Conservation (phyloP, 2,113 vertebrate species). For the Bungarus multicinctus region DNA sequence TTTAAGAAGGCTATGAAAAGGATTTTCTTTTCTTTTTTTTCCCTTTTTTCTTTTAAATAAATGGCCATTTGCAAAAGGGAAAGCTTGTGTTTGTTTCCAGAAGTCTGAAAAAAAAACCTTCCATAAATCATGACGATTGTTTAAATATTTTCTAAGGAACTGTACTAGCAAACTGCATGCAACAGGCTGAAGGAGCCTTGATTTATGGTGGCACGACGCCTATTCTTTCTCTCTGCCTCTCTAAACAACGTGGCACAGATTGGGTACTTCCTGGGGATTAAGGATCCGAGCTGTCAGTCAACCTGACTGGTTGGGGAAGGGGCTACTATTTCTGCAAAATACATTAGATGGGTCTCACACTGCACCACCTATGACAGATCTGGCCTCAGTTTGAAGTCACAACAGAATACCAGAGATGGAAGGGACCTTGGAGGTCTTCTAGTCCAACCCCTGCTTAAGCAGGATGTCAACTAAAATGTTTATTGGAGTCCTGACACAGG, state of each 20-base stretch:
- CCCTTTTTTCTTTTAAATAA: neutral
- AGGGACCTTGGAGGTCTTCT: too few relatives aligned
- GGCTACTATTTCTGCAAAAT: neutral
- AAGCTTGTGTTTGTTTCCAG: neutral
- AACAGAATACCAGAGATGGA: too few relatives aligned
- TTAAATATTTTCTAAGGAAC: neutral
- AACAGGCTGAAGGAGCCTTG: neutral
- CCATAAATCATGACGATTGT: neutral
- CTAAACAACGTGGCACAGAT: neutral
- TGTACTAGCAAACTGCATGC: neutral
- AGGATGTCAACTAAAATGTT: too few relatives aligned
- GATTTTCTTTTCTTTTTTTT: neutral
- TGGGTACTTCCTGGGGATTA: neutral
- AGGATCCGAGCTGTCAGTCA: neutral
- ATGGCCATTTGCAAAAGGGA: neutral
- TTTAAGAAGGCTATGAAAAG: neutral
- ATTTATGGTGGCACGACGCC: neutral
- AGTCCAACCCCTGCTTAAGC: too few relatives aligned
- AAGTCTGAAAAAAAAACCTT: neutral
- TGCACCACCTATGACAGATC: too few relatives aligned
- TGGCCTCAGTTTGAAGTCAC: too few relatives aligned
- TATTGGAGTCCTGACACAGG: too few relatives aligned
- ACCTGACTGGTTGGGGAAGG: neutral
- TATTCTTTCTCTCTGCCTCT: neutral
- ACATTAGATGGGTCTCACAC: neutral